Evolutionary conservation across 2,888 invertebrate genomes (phyloP), one percentile per base, ranked within the genome.

Genomic region (Linnaemya vulpina): DNA sequence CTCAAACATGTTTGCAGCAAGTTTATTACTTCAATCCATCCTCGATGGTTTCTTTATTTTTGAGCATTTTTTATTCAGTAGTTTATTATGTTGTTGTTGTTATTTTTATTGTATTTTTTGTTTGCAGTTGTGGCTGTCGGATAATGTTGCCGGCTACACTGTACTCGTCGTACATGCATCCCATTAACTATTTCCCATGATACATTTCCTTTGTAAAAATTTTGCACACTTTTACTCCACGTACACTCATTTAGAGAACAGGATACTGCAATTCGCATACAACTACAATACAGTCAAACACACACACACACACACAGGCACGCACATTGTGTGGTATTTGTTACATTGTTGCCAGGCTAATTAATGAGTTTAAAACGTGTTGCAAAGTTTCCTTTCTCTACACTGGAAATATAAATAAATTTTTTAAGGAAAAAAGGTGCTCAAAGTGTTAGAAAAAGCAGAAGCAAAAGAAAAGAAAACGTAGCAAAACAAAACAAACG

Each of bases 361-460:
- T 85, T 85, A 85, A 85, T 85, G 85, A 85, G 82, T 82, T 85
- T 85, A 79, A 85, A 82, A 85, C 85, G 85, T 85, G 82, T 85
- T 85, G 65, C 78, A 75, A 70, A 76, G 49, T 62, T 74, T 68
- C 20, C 35, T 40, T 73, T 71, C n/a, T 30, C 51, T 53, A 55
- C 35, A 51, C 38, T 49, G 38, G 20, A 43, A 73, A 58, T 40
- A 53, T 11, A 40, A 17, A 46, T n/a, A 46, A 25, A 53, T 15
- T 38, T n/a, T n/a, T n/a, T n/a, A n/a, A n/a, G 2, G 1, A 40
- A 1, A 35, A 55, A 60, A 49, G 17, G 46, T 40, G 15, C 11
- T 30, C 1, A 55, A 49, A 40, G 13, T 40, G 17, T 22, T 38
- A 68, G 53, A 20, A 63, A 51, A 53, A 22, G 13, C 17, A 46